These are phyloP conservation scores for Dioctria linearis DNA, from an alignment of 2,888 invertebrate genomes.

Conservation along the genomic window DNA sequence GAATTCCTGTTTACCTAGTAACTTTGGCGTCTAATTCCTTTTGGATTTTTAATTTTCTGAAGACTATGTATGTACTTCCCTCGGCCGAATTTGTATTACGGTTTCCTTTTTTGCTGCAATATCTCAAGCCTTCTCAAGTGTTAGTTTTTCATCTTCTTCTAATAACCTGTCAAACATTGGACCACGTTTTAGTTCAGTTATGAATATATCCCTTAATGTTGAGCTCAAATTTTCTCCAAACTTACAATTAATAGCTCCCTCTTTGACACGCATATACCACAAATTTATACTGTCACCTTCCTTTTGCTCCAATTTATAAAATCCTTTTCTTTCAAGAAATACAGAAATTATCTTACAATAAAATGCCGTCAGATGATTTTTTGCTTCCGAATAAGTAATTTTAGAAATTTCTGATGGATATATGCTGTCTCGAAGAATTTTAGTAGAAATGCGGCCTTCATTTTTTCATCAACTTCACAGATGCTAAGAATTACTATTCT, in stretches of 20 bases:
- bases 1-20: too few species aligned
- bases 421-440: not conserved
- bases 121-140: too few species aligned
- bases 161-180: too few species aligned
- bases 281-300: not conserved
- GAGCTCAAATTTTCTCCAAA: not conserved
- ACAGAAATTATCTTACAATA: not conserved
- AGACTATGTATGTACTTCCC: too few species aligned
- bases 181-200: too few species aligned
- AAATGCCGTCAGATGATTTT: not conserved
- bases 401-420: not conserved
- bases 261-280: constrained; percentile 3
- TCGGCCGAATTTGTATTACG: too few species aligned
- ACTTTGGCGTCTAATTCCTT: too few species aligned
- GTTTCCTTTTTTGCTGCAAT: too few species aligned
- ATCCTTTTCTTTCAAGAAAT: not conserved
- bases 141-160: too few species aligned
- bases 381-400: not conserved
- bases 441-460: not conserved
- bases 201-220: not conserved
- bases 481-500: constrained; percentile 6
- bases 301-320: not conserved
- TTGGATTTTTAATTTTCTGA: too few species aligned
- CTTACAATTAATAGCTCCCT: constrained; percentile 11
- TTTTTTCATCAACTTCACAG: constrained; percentile 1